Evolutionary conservation across 2,888 invertebrate species (phyloP).

Genomic region (Drosophila aldrichi): DNA sequence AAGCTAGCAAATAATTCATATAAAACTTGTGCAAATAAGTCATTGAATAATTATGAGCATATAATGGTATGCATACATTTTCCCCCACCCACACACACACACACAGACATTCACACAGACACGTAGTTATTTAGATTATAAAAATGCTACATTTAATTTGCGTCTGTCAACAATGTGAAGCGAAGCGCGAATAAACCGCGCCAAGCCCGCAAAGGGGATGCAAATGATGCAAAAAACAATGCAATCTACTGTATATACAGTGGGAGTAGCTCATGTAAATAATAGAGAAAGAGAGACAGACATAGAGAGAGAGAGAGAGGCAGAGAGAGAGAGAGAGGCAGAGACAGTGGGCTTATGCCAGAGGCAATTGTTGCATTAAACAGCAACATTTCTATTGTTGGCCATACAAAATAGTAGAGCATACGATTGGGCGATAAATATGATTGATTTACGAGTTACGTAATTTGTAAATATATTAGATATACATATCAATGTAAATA

Average conservation of each 20-base stretch:
- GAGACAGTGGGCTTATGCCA: background rate
- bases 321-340: background rate
- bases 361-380: constrained; percentile 1
- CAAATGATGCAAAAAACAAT: background rate
- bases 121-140: constrained; percentile 38
- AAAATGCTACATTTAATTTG: constrained; percentile 34
- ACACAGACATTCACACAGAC: background rate
- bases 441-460: background rate
- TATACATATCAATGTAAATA: no score
- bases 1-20: constrained; percentile 38
- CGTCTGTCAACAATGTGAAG: constrained; percentile 12
- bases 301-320: no score
- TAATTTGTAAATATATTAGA: background rate
- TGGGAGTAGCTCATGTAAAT: background rate
- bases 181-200: background rate
- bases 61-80: constrained; percentile 22
- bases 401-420: background rate
- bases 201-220: background rate
- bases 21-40: constrained; percentile 44
- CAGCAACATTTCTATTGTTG: background rate
- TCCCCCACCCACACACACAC: background rate
- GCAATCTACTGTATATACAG: background rate
- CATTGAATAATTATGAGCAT: constrained; percentile 48
- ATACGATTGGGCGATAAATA: background rate
- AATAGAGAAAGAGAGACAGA: background rate